Conservation (phyloP, 2,113 vertebrate species). For the Pristiophorus japonicus region DNA sequence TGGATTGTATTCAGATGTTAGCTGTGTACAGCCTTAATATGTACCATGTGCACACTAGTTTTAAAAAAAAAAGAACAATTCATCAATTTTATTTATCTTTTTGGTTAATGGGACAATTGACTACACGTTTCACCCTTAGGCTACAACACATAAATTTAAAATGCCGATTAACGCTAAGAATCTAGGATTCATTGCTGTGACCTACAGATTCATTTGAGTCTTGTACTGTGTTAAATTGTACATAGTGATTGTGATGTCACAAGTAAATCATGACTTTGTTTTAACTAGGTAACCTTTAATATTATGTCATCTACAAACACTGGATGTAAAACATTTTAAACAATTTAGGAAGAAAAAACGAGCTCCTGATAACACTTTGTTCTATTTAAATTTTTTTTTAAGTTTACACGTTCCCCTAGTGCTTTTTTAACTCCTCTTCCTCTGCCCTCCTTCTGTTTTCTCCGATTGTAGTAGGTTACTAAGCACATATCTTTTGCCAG, state of each 20-base stretch:
- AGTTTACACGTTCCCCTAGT: not conserved
- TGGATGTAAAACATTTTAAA: not conserved
- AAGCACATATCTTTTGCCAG: not conserved
- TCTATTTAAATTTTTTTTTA: not conserved
- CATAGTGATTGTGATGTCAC: slow-evolving; percentile 20
- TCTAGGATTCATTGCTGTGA: slow-evolving; percentile 21
- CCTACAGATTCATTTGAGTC: slow-evolving; percentile 8
- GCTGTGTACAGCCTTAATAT: slow-evolving; percentile 66
- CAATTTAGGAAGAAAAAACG: not conserved
- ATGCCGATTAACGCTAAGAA: slow-evolving; percentile 37
- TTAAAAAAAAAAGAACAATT: slow-evolving; percentile 64
- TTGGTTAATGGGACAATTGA: slow-evolving; percentile 57
- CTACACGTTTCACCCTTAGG: slow-evolving; percentile 54
- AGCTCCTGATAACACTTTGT: not conserved
- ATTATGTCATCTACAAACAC: not conserved
- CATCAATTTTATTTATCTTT: slow-evolving; percentile 76
- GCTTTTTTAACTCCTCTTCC: not conserved
- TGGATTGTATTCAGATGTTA: slow-evolving; percentile 70
- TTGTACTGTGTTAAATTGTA: slow-evolving; percentile 18
- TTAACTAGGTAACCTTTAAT: not conserved
- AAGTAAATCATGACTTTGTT: not conserved
- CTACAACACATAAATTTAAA: slow-evolving; percentile 51
- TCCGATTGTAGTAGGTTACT: not conserved
- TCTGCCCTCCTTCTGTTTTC: not conserved
- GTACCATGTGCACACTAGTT: slow-evolving; percentile 55